phyloP scores from a whole-genome alignment of 1,140 invertebrate species.

The fruit fly (Drosophila melanogaster) region DNA sequence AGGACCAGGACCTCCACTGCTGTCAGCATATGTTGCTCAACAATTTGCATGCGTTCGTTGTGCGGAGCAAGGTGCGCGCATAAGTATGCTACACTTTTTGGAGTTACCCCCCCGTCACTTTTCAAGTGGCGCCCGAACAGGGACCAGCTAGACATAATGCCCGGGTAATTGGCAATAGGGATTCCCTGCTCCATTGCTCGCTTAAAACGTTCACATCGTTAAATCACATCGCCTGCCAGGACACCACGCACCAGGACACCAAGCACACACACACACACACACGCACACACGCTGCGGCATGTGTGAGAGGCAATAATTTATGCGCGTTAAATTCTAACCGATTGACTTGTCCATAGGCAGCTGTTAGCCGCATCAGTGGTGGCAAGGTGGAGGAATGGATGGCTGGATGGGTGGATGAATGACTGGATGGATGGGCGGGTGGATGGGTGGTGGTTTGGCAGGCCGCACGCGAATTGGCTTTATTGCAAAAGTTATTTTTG shows the following conservation, averaged over 20 bases:
- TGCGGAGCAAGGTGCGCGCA: slow-evolving; percentile 25
- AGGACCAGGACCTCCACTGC: background rate
- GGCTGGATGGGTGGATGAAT: background rate
- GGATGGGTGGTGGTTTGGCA: background rate
- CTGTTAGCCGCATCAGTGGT: slow-evolving; percentile 38
- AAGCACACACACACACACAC: background rate
- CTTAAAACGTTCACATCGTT: slow-evolving; percentile 47
- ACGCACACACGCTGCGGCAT: background rate
- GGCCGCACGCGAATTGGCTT: slow-evolving; percentile 46
- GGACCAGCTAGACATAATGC: slow-evolving; percentile 29
- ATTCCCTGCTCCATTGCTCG: background rate
- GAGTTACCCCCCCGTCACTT: background rate
- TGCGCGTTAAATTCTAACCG: slow-evolving; percentile 65
- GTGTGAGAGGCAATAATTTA: slow-evolving; percentile 51
- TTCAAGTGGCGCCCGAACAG: background rate
- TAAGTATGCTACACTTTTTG: slow-evolving; percentile 58
- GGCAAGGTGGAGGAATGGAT: background rate
- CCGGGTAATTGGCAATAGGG: slow-evolving; percentile 57
- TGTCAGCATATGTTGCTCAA: slow-evolving; percentile 37
- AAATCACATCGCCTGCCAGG: slow-evolving; percentile 19
- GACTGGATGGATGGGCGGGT: background rate
- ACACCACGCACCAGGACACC: background rate
- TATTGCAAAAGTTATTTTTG: slow-evolving; percentile 56
- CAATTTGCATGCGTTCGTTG: slow-evolving; percentile 59
- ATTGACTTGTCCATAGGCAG: slow-evolving; percentile 56